These are phyloP conservation scores for Copsychus sechellarum DNA, from an alignment of 2,113 vertebrate genomes.

Conservation along the genomic window DNA sequence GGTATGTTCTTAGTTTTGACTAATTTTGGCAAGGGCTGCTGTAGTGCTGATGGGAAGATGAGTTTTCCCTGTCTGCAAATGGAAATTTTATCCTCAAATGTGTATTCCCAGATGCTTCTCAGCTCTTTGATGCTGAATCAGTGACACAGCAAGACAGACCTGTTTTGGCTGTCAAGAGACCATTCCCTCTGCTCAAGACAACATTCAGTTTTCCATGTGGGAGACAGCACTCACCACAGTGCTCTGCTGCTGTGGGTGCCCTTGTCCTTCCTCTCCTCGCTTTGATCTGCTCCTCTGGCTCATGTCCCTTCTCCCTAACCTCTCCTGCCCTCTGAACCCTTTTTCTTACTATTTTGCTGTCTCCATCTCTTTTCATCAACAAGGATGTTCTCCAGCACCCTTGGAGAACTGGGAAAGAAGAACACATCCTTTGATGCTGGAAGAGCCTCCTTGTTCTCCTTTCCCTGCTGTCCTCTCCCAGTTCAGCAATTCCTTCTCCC, in stretches of 20 bases:
- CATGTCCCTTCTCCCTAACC: neutral
- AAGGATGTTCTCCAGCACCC: neutral
- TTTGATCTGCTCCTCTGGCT: neutral
- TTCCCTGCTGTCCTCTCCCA: neutral
- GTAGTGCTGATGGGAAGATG: neutral
- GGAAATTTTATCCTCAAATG: neutral
- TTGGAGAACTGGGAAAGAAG: neutral
- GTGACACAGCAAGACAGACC: neutral
- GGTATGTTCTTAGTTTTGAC: neutral
- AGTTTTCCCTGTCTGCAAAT: neutral
- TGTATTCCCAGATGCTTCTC: neutral
- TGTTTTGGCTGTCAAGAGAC: neutral
- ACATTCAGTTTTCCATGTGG: accelerated
- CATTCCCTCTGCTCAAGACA: neutral
- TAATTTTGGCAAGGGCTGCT: neutral
- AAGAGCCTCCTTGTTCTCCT: neutral
- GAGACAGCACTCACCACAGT: neutral
- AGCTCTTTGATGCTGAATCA: neutral
- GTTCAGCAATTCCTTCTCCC: neutral
- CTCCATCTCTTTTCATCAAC: neutral
- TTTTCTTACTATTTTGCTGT: neutral
- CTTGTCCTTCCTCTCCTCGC: neutral
- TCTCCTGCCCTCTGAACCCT: neutral
- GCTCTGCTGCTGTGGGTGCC: neutral
- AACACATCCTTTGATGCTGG: neutral